Evolutionary conservation across 2,113 vertebrate species (phyloP).

Genomic region (Herpailurus yagouaroundi): DNA sequence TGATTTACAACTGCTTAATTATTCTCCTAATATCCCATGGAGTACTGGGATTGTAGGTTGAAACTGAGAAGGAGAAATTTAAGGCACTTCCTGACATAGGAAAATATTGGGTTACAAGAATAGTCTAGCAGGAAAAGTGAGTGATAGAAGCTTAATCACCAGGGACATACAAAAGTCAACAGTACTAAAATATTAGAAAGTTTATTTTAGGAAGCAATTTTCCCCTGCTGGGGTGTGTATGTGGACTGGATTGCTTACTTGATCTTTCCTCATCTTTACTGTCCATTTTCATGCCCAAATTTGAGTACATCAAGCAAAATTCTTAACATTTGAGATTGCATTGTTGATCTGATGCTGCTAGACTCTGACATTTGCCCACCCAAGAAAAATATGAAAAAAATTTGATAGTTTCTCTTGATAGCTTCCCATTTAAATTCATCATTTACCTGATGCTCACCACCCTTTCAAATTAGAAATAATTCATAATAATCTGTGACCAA

Average conservation of each 20-base stretch:
- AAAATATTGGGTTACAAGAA: constrained; percentile 78
- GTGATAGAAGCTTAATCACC: constrained; percentile 68
- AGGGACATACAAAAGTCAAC: constrained; percentile 76
- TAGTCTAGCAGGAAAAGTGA: constrained; percentile 68
- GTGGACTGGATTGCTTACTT: constrained; percentile 34
- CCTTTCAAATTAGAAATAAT: constrained; percentile 60
- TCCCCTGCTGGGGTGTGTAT: constrained; percentile 11
- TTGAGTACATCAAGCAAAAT: constrained; percentile 19
- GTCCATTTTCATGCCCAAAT: constrained; percentile 22
- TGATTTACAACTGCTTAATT: constrained; percentile 74
- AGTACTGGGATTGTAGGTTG: constrained; percentile 57
- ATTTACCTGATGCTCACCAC: constrained; percentile 51
- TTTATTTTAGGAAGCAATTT: constrained; percentile 74
- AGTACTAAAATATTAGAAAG: constrained; percentile 73
- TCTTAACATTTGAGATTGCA: constrained; percentile 20
- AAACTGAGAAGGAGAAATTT: constrained; percentile 67
- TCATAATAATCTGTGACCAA: constrained; percentile 38
- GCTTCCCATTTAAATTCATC: constrained; percentile 32
- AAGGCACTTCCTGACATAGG: constrained; percentile 75
- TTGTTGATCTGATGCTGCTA: neutral
- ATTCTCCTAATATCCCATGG: constrained; percentile 53
- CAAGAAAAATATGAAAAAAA: constrained; percentile 36
- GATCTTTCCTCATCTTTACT: constrained; percentile 41
- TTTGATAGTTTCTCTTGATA: constrained; percentile 41
- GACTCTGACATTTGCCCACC: neutral